Conservation (phyloP, 2,797 vertebrate species). For the Cirrhinus mrigala region DNA sequence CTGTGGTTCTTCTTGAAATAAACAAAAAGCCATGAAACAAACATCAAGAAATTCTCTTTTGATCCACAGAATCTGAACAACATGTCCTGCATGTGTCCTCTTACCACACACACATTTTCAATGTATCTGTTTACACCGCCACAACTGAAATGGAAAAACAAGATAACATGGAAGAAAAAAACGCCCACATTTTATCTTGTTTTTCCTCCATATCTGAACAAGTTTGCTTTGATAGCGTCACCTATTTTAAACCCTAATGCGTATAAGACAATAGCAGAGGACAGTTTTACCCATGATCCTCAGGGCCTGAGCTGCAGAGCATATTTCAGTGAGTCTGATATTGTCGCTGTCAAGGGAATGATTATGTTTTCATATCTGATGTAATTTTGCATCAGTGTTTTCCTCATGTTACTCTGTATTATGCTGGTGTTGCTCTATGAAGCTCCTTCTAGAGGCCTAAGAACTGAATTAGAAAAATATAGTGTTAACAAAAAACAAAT, state of each 20-base stretch:
- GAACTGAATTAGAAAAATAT: neutral
- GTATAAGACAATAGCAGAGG: slow-evolving; percentile 28
- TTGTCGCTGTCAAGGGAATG: slow-evolving; percentile 1
- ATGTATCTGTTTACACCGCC: neutral
- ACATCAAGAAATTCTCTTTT: slow-evolving; percentile 8
- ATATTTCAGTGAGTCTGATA: slow-evolving; percentile 30
- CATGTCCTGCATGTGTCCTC: neutral
- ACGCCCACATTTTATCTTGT: neutral
- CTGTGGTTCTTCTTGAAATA: slow-evolving; percentile 39
- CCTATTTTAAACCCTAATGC: neutral
- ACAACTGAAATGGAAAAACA: slow-evolving; percentile 21
- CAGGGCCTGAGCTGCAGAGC: neutral
- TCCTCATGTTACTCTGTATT: slow-evolving; percentile 18
- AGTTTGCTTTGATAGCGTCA: slow-evolving; percentile 6
- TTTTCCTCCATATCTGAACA: neutral
- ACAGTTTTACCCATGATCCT: slow-evolving; percentile 8
- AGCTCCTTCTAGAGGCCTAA: neutral
- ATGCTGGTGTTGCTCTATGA: slow-evolving; percentile 5
- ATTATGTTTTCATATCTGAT: slow-evolving; percentile 33
- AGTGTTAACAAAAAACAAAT: neutral
- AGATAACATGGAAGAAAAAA: neutral
- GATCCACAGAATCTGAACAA: slow-evolving; percentile 16
- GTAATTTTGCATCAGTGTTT: slow-evolving; percentile 53
- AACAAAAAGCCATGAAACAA: slow-evolving; percentile 21
- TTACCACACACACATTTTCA: slow-evolving; percentile 5